Conservation (phyloP, 2,888 invertebrate genomes). For the Leptothorax acervorum region DNA sequence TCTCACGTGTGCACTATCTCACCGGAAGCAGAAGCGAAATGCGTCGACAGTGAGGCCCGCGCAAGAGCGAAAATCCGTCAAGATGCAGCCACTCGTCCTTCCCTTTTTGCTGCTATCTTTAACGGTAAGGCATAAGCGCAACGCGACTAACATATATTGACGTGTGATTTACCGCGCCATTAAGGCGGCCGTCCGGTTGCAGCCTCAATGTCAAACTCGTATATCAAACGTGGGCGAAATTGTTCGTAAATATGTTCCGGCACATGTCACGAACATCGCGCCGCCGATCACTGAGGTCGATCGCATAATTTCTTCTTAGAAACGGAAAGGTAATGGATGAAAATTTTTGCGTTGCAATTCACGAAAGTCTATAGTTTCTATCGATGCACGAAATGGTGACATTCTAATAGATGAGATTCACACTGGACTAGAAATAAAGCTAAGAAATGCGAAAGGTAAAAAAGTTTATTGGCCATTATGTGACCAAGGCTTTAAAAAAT, state of each 20-base stretch:
- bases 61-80: slow-evolving; percentile 59
- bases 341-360: not conserved
- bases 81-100: slow-evolving; percentile 66
- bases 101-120: slow-evolving; percentile 65
- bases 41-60: slow-evolving; percentile 50
- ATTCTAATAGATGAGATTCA: not conserved
- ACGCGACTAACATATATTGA: slow-evolving; percentile 56
- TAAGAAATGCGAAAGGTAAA: not conserved
- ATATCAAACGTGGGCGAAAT: slow-evolving; percentile 61
- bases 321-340: not conserved
- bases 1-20: not conserved
- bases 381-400: not conserved
- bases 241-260: slow-evolving; percentile 49
- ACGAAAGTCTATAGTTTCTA: not conserved
- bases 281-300: not conserved
- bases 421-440: not conserved
- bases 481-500: not conserved
- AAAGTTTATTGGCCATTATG: not conserved
- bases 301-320: slow-evolving; percentile 13
- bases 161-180: slow-evolving; percentile 62
- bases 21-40: slow-evolving; percentile 51
- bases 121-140: slow-evolving; percentile 68
- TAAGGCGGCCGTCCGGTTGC: slow-evolving; percentile 50
- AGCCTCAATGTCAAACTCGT: slow-evolving; percentile 65
- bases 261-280: slow-evolving; percentile 35